A percentile compares a stretch with the other conserved stretches of the same genome.
phyloP scores from a whole-genome alignment of 2,888 invertebrate genomes.

The Dorcus parallelipipedus region DNA sequence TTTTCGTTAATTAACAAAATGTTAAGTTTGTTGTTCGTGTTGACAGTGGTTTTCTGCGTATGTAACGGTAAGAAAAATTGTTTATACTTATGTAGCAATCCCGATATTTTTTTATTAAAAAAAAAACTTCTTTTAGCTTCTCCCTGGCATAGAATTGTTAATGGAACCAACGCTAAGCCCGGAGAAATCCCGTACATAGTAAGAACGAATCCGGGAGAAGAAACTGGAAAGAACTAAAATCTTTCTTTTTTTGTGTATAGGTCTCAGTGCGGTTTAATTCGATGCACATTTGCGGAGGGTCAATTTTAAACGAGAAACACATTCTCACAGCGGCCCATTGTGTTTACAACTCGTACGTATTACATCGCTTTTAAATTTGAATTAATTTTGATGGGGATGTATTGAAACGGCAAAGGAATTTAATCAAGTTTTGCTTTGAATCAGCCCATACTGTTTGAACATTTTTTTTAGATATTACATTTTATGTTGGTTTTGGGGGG shows the following conservation, averaged over 20 bases:
- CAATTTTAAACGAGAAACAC: constrained; percentile 21
- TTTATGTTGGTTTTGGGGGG: too few species aligned
- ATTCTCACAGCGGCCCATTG: constrained; percentile 28
- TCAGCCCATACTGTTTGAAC: too few species aligned
- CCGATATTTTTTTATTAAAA: not conserved
- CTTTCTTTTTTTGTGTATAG: constrained; percentile 10
- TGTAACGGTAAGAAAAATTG: too few species aligned
- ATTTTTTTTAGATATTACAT: too few species aligned
- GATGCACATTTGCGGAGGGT: constrained; percentile 26
- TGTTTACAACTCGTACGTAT: constrained; percentile 12
- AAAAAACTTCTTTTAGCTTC: not conserved
- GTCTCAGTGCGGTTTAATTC: constrained; percentile 20
- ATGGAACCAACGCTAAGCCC: constrained; percentile 24
- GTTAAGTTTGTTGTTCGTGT: too few species aligned
- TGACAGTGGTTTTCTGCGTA: too few species aligned
- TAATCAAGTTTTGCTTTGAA: too few species aligned
- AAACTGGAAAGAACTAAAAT: not conserved
- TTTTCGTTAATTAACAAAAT: too few species aligned
- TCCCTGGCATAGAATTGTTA: constrained; percentile 20
- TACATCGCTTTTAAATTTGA: too few species aligned
- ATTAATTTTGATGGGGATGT: too few species aligned
- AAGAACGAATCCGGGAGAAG: constrained; percentile 1
- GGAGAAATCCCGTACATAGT: constrained; percentile 30
- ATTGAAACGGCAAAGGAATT: too few species aligned
- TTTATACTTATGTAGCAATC: too few species aligned